phyloP scores from a whole-genome alignment of 2,797 vertebrate species.

The Labeo calbasu region DNA sequence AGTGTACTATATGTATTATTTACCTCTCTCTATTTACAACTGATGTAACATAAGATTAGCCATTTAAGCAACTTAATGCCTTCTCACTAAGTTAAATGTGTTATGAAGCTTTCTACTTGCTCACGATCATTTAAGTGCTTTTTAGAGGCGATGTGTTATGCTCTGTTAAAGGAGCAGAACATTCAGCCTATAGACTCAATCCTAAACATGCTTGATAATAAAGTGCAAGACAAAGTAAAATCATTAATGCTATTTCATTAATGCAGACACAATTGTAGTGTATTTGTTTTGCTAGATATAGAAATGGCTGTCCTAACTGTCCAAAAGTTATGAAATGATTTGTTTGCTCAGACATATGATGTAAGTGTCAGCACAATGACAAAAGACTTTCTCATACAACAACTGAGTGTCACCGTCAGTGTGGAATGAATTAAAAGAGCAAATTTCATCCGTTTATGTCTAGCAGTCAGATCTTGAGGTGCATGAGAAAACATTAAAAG shows the following conservation, averaged over 20 bases:
- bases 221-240: not conserved
- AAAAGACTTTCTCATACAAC: not conserved
- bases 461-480: not conserved
- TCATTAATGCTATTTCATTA: not conserved
- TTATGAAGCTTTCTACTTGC: conserved; percentile 8
- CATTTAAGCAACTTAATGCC: conserved; percentile 1
- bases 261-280: not conserved
- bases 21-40: conserved; percentile 6
- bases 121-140: conserved; percentile 13
- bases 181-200: not conserved
- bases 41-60: not conserved
- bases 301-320: not conserved
- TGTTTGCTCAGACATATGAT: conserved; percentile 1
- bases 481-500: not conserved
- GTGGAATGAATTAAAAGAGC: not conserved
- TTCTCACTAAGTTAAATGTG: conserved; percentile 1
- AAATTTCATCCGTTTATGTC: not conserved
- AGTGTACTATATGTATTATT: not conserved
- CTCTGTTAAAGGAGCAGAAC: not conserved
- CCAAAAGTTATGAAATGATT: not conserved
- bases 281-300: not conserved
- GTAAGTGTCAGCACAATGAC: not conserved
- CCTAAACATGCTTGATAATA: conserved; percentile 1
- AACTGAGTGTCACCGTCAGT: not conserved
- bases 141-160: not conserved